Base-by-base conservation (phyloP, 1,140 invertebrate species). In the Solenopsis fugax region DNA sequence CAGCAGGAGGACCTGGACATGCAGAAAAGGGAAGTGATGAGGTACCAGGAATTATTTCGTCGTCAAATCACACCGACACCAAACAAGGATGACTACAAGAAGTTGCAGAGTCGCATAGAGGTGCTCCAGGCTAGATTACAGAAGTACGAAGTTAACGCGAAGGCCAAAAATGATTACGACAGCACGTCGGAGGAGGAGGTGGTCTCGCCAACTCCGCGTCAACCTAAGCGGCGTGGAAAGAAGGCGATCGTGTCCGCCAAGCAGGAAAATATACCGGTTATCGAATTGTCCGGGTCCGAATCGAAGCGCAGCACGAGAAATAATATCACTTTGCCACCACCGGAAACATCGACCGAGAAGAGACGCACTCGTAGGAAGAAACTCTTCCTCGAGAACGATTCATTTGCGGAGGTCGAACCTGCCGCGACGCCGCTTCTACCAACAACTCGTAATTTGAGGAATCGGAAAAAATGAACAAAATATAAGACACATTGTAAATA, bases 171-270 rank as follows among this genome's bases (percentile, higher is more conserved):
- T 7, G 58, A 76, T 65, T 76, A 21, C 54, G 87, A 89, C 24
- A 90, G 88, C 29, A 90, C 88, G 7, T 91, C 92, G 5, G 93
- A 93, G 16, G 92, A 93, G 3, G 90, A 93, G 3, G 90, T 93
- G 7, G 0, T 56, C 7, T 37, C 2, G 4, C 29, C 2, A 2
- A 48, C 52, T 4, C 82, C 85, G 21, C 87, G 88, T 45, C 81
- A 84, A 9, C 0, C 34, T 6, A 88, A 73, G 58, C 78, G 88
- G 12, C 76, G 72, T 10, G 75, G 62, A 5, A 90, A 85, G 58
- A 89, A 77, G 58, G 65, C 84, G 62, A 48, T 24, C 2, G 69
- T 75, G 3, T 58, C 86, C 0, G 67, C 72, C 2, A 87, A 64
- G 0, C 75, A 64, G 4, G 80, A 91, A 18, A 90, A 93, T 54